Percentiles rank a stretch among this genome's conserved stretches.
Conservation (phyloP, 2,888 invertebrate genomes). For the Scaptomyza reducta region DNA sequence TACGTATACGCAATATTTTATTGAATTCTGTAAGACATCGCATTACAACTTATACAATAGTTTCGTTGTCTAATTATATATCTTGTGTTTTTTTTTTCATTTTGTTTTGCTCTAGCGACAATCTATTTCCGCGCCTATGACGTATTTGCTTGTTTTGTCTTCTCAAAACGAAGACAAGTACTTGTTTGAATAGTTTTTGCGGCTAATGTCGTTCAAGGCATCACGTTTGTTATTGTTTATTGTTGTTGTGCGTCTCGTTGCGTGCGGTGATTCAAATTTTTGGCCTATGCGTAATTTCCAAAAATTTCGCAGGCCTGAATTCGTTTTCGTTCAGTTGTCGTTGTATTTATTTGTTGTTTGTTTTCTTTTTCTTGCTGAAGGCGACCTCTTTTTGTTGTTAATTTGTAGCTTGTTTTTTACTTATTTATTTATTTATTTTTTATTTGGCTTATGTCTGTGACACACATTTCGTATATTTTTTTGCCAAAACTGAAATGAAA, state of each 20-base stretch:
- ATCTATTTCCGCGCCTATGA: conserved; percentile 47
- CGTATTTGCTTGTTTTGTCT: conserved; percentile 45
- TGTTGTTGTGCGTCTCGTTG: conserved; percentile 30
- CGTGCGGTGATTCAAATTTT: conserved; percentile 49
- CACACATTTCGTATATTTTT: conserved; percentile 65
- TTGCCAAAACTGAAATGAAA: conserved; percentile 55
- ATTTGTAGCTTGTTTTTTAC: conserved; percentile 56
- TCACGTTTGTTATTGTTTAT: conserved; percentile 9
- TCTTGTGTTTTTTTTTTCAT: conserved; percentile 11
- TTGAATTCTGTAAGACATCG: not conserved
- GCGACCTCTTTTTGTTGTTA: conserved; percentile 70
- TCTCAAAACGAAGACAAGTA: conserved; percentile 30
- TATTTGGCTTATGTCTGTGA: conserved; percentile 46
- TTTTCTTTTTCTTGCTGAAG: conserved; percentile 42
- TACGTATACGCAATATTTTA: conserved; percentile 38
- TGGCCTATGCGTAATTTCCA: conserved; percentile 54
- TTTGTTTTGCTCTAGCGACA: conserved; percentile 7
- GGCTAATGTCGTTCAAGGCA: conserved; percentile 23
- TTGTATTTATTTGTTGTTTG: conserved; percentile 35
- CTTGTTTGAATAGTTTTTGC: conserved; percentile 28
- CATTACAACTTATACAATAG: not conserved
- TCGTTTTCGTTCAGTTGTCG: conserved; percentile 39
- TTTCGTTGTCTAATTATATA: conserved; percentile 27
- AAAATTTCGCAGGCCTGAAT: conserved; percentile 47
- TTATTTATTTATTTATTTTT: not conserved